Percentiles rank a stretch among this genome's conserved stretches.
These are phyloP conservation scores for Burhinus oedicnemus DNA, from an alignment of 2,113 vertebrate genomes.

Conservation along the genomic window DNA sequence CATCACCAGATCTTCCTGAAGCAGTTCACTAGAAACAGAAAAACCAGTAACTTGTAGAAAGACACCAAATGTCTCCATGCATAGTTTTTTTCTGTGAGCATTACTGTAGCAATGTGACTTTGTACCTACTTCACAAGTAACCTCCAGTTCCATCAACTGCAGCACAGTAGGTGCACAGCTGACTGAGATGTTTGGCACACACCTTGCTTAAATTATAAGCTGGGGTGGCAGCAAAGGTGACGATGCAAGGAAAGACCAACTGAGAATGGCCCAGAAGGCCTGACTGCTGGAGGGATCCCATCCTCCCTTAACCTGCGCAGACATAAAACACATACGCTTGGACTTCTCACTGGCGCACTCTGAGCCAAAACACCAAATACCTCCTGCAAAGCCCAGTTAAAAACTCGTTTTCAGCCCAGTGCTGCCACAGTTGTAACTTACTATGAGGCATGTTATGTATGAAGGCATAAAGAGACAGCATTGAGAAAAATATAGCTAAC, in stretches of 20 bases:
- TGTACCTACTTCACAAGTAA: neutral
- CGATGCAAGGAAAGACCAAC: neutral
- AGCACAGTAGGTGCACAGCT: neutral
- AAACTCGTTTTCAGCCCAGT: neutral
- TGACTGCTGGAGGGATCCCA: neutral
- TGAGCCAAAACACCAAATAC: neutral
- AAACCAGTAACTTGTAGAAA: neutral
- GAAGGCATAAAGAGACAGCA: neutral
- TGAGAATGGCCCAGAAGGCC: neutral
- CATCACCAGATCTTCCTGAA: neutral
- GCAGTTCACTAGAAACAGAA: neutral
- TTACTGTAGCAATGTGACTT: neutral
- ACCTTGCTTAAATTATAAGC: neutral
- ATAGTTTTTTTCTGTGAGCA: neutral
- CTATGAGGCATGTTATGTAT: too few relatives aligned
- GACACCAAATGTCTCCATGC: neutral
- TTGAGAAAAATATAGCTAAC: neutral
- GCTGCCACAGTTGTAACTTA: neutral
- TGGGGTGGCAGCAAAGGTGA: neutral
- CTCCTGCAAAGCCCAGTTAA: neutral
- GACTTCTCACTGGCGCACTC: neutral
- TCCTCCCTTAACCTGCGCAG: neutral
- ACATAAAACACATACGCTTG: neutral
- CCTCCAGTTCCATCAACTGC: neutral
- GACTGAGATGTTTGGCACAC: rapidly evolving